These are phyloP conservation scores for Telmatherina bonti DNA, from an alignment of 2,797 vertebrate species.

Conservation along the genomic window DNA sequence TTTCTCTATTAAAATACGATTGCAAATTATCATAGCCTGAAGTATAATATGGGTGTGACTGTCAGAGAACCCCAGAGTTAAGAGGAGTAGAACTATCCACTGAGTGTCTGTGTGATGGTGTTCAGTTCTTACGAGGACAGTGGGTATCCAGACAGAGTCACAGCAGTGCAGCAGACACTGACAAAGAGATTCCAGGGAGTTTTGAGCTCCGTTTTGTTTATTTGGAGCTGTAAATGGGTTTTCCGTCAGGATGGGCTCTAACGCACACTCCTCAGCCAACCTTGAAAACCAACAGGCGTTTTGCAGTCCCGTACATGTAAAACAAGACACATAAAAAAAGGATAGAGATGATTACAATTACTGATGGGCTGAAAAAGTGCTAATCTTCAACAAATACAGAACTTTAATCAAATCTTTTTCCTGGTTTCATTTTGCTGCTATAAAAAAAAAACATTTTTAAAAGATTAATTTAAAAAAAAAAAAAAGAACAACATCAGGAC, in stretches of 20 bases:
- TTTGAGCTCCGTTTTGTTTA: conserved; percentile 68
- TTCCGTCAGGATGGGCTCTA: conserved; percentile 86
- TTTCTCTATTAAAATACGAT: conserved; percentile 22
- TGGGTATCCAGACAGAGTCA: conserved; percentile 91
- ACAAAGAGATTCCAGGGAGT: conserved; percentile 88
- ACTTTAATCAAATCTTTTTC: not conserved
- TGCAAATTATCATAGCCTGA: conserved; percentile 30
- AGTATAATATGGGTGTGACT: conserved; percentile 16
- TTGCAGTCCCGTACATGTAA: conserved; percentile 4
- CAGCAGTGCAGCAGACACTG: conserved; percentile 89
- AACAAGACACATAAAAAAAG: not conserved
- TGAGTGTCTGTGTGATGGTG: conserved; percentile 30
- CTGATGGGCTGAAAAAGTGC: not conserved
- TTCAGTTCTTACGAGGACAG: conserved; percentile 84
- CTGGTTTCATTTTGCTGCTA: not conserved
- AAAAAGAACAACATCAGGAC: not conserved
- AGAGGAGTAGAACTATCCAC: conserved; percentile 1
- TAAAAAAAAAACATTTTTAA: not conserved
- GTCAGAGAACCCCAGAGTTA: conserved; percentile 9
- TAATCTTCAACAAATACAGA: not conserved
- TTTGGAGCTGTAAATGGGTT: conserved; percentile 90
- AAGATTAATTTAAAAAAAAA: not conserved
- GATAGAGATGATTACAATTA: not conserved
- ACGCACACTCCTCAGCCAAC: conserved; percentile 88
- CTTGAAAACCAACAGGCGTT: conserved; percentile 68